Percentiles rank a stretch among this genome's conserved stretches.
phyloP scores from a whole-genome alignment of 2,888 invertebrate species.

The Molorchus minor region DNA sequence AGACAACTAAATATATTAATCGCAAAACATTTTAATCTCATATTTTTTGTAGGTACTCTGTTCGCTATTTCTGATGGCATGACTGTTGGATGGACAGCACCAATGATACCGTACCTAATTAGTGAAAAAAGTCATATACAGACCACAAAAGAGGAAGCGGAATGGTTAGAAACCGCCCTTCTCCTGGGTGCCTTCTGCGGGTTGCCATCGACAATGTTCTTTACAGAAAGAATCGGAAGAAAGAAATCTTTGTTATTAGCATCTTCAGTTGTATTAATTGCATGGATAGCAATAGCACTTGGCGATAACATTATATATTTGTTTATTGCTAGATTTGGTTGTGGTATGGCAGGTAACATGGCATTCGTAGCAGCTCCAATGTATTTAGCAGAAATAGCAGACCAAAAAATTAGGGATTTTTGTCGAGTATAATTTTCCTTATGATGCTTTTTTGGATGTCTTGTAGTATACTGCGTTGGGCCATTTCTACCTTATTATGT shows the following conservation, averaged over 20 bases:
- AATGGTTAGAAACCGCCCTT: slow-evolving; percentile 51
- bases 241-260: slow-evolving; percentile 58
- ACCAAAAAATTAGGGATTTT: slow-evolving; percentile 58
- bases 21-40: too few relatives aligned
- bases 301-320: slow-evolving; percentile 53
- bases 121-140: slow-evolving; percentile 50
- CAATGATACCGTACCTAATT: slow-evolving; percentile 56
- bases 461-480: slow-evolving; percentile 56
- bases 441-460: slow-evolving; percentile 59
- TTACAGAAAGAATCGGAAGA: slow-evolving; percentile 54
- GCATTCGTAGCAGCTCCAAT: slow-evolving; percentile 61
- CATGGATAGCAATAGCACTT: slow-evolving; percentile 57
- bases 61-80: slow-evolving; percentile 61
- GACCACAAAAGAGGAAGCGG: slow-evolving; percentile 48
- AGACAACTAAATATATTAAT: too few relatives aligned
- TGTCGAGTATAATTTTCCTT: slow-evolving; percentile 59
- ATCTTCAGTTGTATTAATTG: slow-evolving; percentile 52
- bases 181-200: slow-evolving; percentile 51
- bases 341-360: slow-evolving; percentile 58
- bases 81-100: slow-evolving; percentile 61
- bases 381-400: slow-evolving; percentile 61
- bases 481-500: slow-evolving; percentile 50
- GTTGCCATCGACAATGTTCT: slow-evolving; percentile 55
- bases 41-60: slow-evolving; percentile 55
- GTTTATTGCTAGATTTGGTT: slow-evolving; percentile 56